A percentile compares a stretch with the other conserved stretches of the same genome.
Conservation (phyloP, 2,113 vertebrate species). For the Otocyon megalotis region DNA sequence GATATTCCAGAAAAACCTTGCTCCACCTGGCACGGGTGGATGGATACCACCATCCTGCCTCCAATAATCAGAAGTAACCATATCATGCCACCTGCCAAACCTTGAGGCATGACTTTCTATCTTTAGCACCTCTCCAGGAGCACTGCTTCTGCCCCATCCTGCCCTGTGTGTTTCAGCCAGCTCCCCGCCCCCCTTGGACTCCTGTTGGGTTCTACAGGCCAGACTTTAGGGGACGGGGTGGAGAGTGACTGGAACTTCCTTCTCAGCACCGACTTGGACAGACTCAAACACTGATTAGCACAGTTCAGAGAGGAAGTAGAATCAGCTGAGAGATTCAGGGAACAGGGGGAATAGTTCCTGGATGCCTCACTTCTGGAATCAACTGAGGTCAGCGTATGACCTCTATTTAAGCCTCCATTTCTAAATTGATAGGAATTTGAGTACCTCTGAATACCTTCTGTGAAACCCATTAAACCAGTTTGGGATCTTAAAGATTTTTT, state of each 20-base stretch:
- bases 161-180: neutral
- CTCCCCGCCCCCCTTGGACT: neutral
- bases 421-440: slow-evolving; percentile 26
- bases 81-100: neutral
- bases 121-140: neutral
- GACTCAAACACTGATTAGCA: neutral
- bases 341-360: neutral
- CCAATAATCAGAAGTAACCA: neutral
- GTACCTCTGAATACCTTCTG: slow-evolving; percentile 22
- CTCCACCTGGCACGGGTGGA: neutral
- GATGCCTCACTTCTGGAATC: neutral
- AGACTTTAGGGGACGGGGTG: neutral
- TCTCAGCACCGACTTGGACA: neutral
- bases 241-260: neutral
- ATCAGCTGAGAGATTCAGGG: neutral
- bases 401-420: neutral
- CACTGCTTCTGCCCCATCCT: neutral
- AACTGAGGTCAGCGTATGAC: slow-evolving; percentile 29
- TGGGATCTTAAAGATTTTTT: slow-evolving; percentile 18
- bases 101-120: neutral
- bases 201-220: neutral
- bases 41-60: neutral
- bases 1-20: slow-evolving; percentile 1
- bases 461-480: slow-evolving; percentile 60
- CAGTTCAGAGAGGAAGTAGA: slow-evolving; percentile 22